Conservation (phyloP, 2,113 vertebrate species). For the Pantherophis guttatus region DNA sequence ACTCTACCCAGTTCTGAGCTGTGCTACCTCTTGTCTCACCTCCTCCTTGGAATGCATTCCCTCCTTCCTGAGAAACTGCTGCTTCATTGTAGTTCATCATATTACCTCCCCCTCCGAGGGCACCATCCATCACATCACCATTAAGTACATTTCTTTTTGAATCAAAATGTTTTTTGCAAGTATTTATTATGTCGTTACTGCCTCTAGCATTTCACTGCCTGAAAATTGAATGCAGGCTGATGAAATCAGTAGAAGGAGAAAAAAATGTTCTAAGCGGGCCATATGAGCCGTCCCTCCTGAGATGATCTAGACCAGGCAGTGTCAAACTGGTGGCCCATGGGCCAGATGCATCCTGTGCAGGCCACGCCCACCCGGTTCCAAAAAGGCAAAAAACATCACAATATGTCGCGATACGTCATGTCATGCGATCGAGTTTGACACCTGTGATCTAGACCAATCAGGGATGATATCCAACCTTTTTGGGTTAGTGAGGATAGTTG, state of each 20-base stretch:
- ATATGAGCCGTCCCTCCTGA: background rate
- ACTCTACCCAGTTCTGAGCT: background rate
- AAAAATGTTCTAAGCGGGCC: background rate
- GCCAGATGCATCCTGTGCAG: background rate
- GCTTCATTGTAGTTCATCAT: background rate
- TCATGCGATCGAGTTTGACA: background rate
- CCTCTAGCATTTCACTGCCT: background rate
- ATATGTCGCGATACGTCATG: rapidly evolving
- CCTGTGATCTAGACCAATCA: background rate
- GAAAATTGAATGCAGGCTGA: background rate
- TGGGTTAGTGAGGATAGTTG: background rate
- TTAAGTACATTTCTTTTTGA: background rate
- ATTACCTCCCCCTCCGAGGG: background rate
- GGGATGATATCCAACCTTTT: background rate
- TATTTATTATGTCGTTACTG: background rate
- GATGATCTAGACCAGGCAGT: background rate
- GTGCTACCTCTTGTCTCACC: background rate
- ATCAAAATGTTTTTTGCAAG: background rate
- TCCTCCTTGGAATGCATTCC: background rate
- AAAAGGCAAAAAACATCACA: background rate
- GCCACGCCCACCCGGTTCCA: background rate
- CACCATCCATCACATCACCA: background rate
- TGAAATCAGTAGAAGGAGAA: background rate
- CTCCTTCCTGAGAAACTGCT: background rate
- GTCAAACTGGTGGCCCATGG: background rate